A percentile compares a stretch with the other conserved stretches of the same genome.
phyloP scores from a whole-genome alignment of 1,140 invertebrate species.

The Pararge aegeria region DNA sequence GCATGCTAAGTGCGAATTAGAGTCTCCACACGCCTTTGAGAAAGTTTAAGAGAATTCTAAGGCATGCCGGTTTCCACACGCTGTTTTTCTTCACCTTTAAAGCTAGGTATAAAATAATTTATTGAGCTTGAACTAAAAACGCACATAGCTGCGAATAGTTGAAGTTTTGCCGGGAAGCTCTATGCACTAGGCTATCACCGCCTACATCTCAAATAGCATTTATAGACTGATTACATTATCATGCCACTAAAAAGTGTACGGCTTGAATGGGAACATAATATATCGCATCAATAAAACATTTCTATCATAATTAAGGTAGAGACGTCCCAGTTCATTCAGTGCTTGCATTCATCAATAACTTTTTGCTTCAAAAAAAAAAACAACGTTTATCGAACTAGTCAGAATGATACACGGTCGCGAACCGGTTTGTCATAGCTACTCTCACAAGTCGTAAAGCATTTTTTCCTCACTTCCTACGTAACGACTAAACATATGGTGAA shows the following conservation, averaged over 20 bases:
- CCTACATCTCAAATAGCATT: too few species aligned
- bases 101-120: too few species aligned
- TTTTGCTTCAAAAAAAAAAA: slow-evolving; percentile 42
- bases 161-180: too few species aligned
- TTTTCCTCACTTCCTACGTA: slow-evolving; percentile 69
- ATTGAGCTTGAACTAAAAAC: too few species aligned
- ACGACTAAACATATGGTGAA: slow-evolving; percentile 73
- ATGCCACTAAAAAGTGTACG: not conserved
- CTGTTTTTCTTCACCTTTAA: too few species aligned
- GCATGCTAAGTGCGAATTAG: too few species aligned
- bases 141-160: too few species aligned
- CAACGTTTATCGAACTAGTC: slow-evolving; percentile 41
- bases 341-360: slow-evolving; percentile 52
- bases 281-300: slow-evolving; percentile 28
- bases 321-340: slow-evolving; percentile 39
- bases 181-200: too few species aligned
- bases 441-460: slow-evolving; percentile 71
- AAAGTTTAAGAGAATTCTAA: too few species aligned
- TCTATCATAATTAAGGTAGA: slow-evolving; percentile 48
- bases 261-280: slow-evolving; percentile 4
- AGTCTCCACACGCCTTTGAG: too few species aligned
- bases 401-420: slow-evolving; percentile 50
- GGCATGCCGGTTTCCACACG: too few species aligned
- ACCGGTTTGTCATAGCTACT: slow-evolving; percentile 61
- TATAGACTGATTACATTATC: too few species aligned